Evolutionary conservation across 1,140 invertebrate genomes (phyloP).

Genomic region (Drosophila guanche): DNA sequence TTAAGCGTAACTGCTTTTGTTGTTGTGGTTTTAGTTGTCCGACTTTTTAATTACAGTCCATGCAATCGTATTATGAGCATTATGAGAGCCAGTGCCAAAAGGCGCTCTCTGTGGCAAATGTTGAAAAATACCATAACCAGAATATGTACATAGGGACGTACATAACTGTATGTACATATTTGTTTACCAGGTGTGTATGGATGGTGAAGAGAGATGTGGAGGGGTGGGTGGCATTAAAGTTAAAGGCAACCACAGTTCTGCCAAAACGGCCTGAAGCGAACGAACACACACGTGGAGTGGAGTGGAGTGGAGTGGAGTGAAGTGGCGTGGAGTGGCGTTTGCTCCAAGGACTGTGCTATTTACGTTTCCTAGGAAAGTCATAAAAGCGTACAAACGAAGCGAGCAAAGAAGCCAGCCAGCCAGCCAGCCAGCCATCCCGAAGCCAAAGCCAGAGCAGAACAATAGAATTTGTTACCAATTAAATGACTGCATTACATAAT

Average conservation of each 20-base stretch:
- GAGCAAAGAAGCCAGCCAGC: conserved; percentile 52
- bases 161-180: too few relatives aligned
- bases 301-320: not conserved
- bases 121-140: conserved; percentile 18
- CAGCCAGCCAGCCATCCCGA: conserved; percentile 26
- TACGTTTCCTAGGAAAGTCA: conserved; percentile 71
- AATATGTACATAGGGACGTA: too few relatives aligned
- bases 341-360: conserved; percentile 8
- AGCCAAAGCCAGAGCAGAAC: conserved; percentile 56
- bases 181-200: too few relatives aligned
- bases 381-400: conserved; percentile 71
- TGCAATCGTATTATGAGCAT: conserved; percentile 23
- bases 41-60: conserved; percentile 45
- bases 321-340: not conserved
- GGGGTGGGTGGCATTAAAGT: too few relatives aligned
- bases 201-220: too few relatives aligned
- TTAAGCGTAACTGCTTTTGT: conserved; percentile 14
- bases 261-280: conserved; percentile 16
- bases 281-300: not conserved
- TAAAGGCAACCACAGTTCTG: too few relatives aligned
- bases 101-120: not conserved
- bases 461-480: conserved; percentile 81
- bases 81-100: not conserved
- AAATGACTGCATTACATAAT: conserved; percentile 81
- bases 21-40: conserved; percentile 30